phyloP scores from a whole-genome alignment of 2,113 vertebrate genomes.

The Catagonus wagneri region DNA sequence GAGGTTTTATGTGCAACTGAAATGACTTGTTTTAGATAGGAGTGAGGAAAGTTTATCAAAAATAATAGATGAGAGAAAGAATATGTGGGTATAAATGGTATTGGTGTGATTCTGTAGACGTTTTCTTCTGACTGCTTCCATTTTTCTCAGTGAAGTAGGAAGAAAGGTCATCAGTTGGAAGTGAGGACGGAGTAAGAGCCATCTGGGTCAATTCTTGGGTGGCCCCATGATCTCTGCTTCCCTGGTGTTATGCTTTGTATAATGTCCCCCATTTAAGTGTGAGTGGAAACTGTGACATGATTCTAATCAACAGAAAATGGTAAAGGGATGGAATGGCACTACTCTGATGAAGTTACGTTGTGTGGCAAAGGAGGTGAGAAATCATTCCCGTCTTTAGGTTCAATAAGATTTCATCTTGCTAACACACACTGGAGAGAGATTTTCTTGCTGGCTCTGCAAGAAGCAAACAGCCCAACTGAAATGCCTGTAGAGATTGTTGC shows the following conservation, averaged over 20 bases:
- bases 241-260: background rate
- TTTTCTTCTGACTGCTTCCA: background rate
- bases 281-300: background rate
- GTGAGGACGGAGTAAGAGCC: background rate
- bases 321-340: background rate
- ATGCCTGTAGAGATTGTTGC: background rate
- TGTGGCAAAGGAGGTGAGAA: background rate
- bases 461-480: background rate
- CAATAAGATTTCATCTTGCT: background rate
- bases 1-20: background rate
- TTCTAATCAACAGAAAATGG: background rate
- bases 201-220: background rate
- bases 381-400: background rate
- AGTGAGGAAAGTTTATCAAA: background rate
- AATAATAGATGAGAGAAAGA: background rate
- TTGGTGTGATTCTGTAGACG: background rate
- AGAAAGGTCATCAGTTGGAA: background rate
- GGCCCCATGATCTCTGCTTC: background rate
- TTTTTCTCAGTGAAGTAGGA: conserved; percentile 19
- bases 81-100: background rate
- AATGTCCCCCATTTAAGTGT: background rate
- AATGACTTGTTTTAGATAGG: background rate
- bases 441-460: background rate
- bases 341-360: background rate
- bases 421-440: background rate